phyloP scores from a whole-genome alignment of 2,888 invertebrate genomes.

The Unio pictorum region DNA sequence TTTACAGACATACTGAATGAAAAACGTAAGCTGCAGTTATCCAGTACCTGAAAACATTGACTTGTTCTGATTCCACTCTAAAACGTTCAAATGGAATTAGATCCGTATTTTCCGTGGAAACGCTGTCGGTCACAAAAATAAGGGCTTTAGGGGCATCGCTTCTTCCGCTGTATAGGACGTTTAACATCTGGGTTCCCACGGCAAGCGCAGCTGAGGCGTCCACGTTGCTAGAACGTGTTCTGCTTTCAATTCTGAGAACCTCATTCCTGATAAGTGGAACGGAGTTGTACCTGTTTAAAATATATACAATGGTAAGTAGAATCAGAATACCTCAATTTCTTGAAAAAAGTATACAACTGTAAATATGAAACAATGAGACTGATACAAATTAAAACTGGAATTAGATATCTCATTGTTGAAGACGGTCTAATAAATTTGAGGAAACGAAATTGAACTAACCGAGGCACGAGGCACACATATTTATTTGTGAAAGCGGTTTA shows the following conservation, averaged over 20 bases:
- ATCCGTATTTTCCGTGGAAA: constrained; percentile 31
- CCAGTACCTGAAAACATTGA: too few species aligned
- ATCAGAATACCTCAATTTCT: background rate
- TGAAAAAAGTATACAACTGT: too few species aligned
- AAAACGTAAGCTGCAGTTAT: too few species aligned
- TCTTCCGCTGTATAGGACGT: constrained; percentile 30
- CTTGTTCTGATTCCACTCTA: too few species aligned
- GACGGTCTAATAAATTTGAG: too few species aligned
- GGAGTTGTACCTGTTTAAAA: constrained; percentile 18
- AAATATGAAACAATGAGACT: too few species aligned
- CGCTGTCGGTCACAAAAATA: constrained; percentile 50
- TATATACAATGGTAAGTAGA: background rate
- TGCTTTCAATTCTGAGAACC: constrained; percentile 17
- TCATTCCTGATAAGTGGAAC: constrained; percentile 18
- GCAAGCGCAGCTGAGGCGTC: constrained; percentile 32
- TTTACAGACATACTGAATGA: too few species aligned
- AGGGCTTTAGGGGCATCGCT: constrained; percentile 47
- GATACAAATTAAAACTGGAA: too few species aligned
- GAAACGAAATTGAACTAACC: too few species aligned
- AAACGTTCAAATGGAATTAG: constrained; percentile 7
- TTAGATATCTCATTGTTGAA: too few species aligned
- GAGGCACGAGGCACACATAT: too few species aligned
- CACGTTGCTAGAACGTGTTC: constrained; percentile 8
- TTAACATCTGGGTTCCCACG: constrained; percentile 37
- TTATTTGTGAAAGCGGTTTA: too few species aligned